Percentiles rank a stretch among this genome's conserved stretches.
These are phyloP conservation scores for Diarsia brunnea DNA, from an alignment of 2,888 invertebrate species.

Conservation along the genomic window DNA sequence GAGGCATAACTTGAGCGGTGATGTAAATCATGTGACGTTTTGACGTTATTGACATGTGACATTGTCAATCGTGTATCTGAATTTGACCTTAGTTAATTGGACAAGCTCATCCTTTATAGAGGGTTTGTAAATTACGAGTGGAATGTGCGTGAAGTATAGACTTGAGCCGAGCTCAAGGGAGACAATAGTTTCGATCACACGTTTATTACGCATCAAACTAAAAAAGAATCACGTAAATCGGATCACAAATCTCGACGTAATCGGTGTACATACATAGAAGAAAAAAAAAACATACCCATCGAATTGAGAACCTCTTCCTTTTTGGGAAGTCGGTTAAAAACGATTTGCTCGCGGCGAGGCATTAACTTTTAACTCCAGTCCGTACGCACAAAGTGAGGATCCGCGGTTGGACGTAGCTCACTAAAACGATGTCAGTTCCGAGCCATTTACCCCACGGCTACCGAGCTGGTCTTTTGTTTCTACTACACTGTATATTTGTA, in stretches of 20 bases:
- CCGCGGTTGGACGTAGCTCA: constrained; percentile 60
- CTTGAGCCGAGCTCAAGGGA: background rate
- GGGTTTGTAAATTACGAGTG: background rate
- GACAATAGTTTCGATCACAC: background rate
- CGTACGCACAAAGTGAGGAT: constrained; percentile 42
- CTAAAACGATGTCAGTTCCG: constrained; percentile 75
- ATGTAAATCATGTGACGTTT: constrained; percentile 26
- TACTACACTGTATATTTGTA: constrained; percentile 56
- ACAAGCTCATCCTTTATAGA: background rate
- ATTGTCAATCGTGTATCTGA: background rate
- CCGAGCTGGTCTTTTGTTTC: constrained; percentile 71
- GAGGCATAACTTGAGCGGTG: constrained; percentile 36
- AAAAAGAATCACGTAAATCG: no score
- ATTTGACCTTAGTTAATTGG: background rate
- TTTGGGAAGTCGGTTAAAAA: no score
- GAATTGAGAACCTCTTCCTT: no score
- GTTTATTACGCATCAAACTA: no score
- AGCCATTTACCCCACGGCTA: constrained; percentile 76
- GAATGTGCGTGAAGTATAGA: background rate
- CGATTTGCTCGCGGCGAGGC: constrained; percentile 35
- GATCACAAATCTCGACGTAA: no score
- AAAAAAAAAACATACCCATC: no score
- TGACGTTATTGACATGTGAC: background rate
- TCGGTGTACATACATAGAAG: no score
- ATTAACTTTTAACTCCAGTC: constrained; percentile 26